Evolutionary conservation across 2,113 vertebrate genomes (phyloP).

Genomic region (Ceratotherium simum): DNA sequence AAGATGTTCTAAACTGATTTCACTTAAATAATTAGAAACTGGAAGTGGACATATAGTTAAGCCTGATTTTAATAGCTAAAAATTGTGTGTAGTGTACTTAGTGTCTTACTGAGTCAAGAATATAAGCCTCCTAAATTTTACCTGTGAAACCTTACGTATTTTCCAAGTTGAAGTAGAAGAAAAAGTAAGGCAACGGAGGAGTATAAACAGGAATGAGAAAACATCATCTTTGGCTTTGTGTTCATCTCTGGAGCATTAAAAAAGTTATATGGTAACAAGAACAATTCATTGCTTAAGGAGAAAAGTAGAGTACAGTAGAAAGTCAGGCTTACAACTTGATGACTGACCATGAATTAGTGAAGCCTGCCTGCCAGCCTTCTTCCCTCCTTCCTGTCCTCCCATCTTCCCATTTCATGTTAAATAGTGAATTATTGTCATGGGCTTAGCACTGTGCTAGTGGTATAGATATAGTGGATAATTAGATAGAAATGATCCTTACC

Average conservation of each 20-base stretch:
- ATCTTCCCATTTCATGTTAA: neutral
- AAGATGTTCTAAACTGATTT: constrained; percentile 2
- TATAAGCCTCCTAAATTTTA: neutral
- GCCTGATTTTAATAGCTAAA: neutral
- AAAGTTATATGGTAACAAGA: neutral
- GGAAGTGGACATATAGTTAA: neutral
- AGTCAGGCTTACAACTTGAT: neutral
- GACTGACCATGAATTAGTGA: neutral
- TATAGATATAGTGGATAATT: neutral
- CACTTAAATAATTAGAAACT: constrained; percentile 17
- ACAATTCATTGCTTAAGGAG: neutral
- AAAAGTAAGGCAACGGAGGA: neutral
- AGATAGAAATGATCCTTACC: neutral
- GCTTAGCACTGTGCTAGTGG: neutral
- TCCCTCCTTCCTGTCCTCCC: neutral
- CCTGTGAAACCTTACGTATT: neutral
- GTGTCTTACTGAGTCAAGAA: neutral
- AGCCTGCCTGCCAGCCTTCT: neutral
- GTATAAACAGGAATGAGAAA: neutral
- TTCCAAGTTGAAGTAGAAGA: neutral
- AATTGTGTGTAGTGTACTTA: neutral
- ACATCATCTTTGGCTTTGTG: neutral
- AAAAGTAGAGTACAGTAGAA: neutral
- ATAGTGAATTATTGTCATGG: neutral
- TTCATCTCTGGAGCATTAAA: neutral